Evolutionary conservation across 2,113 vertebrate species (phyloP), one percentile per base, ranked within the genome.

Genomic region (Saccopteryx leptura): DNA sequence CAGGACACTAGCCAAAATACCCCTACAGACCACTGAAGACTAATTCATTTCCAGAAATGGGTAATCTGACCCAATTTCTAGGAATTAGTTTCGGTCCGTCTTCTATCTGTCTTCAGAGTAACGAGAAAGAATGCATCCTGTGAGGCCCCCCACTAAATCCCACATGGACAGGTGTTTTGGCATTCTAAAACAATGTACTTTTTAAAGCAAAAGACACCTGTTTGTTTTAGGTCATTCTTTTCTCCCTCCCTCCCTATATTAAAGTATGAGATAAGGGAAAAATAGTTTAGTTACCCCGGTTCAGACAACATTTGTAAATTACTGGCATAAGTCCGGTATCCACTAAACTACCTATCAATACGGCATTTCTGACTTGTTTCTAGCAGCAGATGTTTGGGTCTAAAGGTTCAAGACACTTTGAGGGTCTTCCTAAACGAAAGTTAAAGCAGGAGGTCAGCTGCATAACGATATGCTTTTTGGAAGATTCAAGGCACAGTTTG

Each of bases 371-470:
- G 71, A 96, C 83, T 95, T 83, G 26, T 89, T 94, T 76, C 60
- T 93, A 95, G 56, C 74, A 95, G 52, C 91, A 96, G 79, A 91
- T 95, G 81, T 96, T 92, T 96, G 81, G 60, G 48, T 79, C 81
- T 80, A 91, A 72, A n/a, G 81, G 63, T 84, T 92, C 91, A 94
- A 82, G 74, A 54, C 74, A 75, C n/a, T 94, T 26, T 78, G 72
- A 39, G 63, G 65, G 52, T 93, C 94, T 90, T 84, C 90, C 63
- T 71, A 82, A 97, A 92, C 88, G 58, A 84, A 54, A 82, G 81
- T 39, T 74, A 79, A 89, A 91, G 46, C 61, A 97, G 75, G 93
- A 97, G 95, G 80, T 24, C 95, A 96, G 88, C 79, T 96, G 93
- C 54, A 92, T 86, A 65, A 82, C 75, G 69, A 89, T 56, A 23